phyloP scores from a whole-genome alignment of 2,888 invertebrate genomes.

The Torymus aiolomorphi region DNA sequence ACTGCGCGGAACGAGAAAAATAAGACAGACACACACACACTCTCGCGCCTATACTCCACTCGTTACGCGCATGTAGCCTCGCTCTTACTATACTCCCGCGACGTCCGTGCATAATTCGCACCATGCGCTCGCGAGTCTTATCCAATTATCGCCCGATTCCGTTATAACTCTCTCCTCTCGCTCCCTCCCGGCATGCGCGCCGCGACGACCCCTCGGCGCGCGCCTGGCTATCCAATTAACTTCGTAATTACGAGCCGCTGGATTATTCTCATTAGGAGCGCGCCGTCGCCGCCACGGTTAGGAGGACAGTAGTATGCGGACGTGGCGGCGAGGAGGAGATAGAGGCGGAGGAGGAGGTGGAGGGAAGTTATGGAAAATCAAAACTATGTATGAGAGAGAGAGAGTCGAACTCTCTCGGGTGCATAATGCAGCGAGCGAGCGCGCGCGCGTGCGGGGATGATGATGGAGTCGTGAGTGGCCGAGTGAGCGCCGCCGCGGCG shows the following conservation, averaged over 20 bases:
- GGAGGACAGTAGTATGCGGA: too few species aligned
- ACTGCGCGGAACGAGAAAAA: too few species aligned
- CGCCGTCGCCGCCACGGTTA: conserved; percentile 14
- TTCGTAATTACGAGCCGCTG: conserved; percentile 65
- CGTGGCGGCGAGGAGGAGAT: too few species aligned
- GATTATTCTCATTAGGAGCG: conserved; percentile 67
- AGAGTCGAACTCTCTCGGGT: too few species aligned
- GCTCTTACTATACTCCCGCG: neutral
- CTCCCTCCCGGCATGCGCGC: conserved; percentile 8
- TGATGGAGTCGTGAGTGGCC: too few species aligned
- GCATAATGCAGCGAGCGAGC: too few species aligned
- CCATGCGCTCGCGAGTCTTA: conserved; percentile 56
- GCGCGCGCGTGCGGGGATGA: too few species aligned
- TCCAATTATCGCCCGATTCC: conserved; percentile 65
- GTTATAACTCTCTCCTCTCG: conserved; percentile 51
- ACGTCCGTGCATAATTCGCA: neutral
- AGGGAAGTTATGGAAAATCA: neutral
- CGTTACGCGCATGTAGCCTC: too few species aligned
- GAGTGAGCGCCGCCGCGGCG: too few species aligned
- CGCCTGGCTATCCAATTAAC: conserved; percentile 66
- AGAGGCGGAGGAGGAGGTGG: neutral
- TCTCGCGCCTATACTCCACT: too few species aligned
- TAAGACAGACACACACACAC: too few species aligned
- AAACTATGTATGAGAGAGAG: too few species aligned
- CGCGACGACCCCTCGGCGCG: neutral